Evolutionary conservation across 64 coral and sea anemone species (phyloP), one percentile per base, ranked within the genome.

Genomic region (Actinia tenebrosa): DNA sequence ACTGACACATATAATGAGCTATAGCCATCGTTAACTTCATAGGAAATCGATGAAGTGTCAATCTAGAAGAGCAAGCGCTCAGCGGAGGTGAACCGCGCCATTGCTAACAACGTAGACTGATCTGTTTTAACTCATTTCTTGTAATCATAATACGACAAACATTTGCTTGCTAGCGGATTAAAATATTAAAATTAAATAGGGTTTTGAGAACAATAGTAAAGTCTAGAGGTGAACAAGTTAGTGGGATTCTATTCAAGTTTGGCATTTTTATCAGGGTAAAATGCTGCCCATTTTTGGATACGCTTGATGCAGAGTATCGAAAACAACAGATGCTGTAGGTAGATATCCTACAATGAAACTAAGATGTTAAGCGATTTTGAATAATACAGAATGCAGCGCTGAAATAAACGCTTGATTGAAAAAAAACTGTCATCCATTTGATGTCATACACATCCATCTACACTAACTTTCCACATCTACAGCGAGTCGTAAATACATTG

Each of bases 181-280:
- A 75, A 75, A 75, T 75, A 75, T 75, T 75, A 30, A 75, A 75
- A 75, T 75, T 43, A 75, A 75, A 75, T 75, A 75, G 69, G 69
- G n/a, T 75, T 37, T 75, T 75, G n/a, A 75, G 69, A 14, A 75
- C 69, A 75, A 66, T 66, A 23, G 63, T 8, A 42, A 75, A 75
- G 69, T 75, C 69, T 75, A 26, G 69, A 75, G 69, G 69, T 75
- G 69, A 75, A 75, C 22, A 75, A 75, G 69, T 75, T 25, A 42
- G 25, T 37, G 25, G 25, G 26, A 75, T 75, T 75, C 25, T 75
- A 75, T n/a, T 42, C 69, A 75, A 75, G 69, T 75, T 75, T 75
- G 69, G 69, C n/a, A 75, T 75, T 75, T 75, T 75, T 75, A 75
- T 30, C 26, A 11, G 69, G 69, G 69, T 11, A 75, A 75, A 75